phyloP scores from a whole-genome alignment of 2,113 vertebrate species.

The Cathartes aura region DNA sequence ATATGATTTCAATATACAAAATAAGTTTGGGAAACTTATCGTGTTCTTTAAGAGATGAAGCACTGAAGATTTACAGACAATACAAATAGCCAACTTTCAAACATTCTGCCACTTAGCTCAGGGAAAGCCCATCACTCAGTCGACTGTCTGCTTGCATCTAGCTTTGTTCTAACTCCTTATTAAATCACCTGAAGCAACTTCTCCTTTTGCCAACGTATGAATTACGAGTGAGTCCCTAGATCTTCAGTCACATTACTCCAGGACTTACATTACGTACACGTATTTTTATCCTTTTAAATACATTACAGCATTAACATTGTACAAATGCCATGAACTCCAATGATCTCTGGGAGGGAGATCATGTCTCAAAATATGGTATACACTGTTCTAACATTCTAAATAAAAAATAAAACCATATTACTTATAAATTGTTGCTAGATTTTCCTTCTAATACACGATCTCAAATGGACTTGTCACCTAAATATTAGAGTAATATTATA shows the following conservation, averaged over 20 bases:
- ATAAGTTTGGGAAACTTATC: not conserved
- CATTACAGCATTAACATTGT: not conserved
- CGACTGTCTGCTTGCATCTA: not conserved
- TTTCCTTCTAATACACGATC: not conserved
- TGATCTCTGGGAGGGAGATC: not conserved
- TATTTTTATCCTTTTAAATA: not conserved
- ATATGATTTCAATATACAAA: not conserved
- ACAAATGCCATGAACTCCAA: not conserved
- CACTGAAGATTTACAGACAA: not conserved
- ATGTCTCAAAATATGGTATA: not conserved
- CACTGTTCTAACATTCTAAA: not conserved
- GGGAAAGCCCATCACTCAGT: not conserved
- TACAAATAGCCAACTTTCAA: not conserved
- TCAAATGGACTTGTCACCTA: not conserved
- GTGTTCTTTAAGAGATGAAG: not conserved
- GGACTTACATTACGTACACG: not conserved
- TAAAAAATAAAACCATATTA: not conserved
- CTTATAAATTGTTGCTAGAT: not conserved
- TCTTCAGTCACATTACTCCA: not conserved
- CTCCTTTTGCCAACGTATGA: not conserved
- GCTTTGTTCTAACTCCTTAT: not conserved
- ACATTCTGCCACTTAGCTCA: not conserved
- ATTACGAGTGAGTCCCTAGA: not conserved
- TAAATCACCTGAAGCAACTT: constrained; percentile 10
- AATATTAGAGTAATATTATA: not conserved